Percentiles rank a stretch among this genome's conserved stretches.
Conservation (phyloP, 2,113 vertebrate species). For the Procavia capensis region DNA sequence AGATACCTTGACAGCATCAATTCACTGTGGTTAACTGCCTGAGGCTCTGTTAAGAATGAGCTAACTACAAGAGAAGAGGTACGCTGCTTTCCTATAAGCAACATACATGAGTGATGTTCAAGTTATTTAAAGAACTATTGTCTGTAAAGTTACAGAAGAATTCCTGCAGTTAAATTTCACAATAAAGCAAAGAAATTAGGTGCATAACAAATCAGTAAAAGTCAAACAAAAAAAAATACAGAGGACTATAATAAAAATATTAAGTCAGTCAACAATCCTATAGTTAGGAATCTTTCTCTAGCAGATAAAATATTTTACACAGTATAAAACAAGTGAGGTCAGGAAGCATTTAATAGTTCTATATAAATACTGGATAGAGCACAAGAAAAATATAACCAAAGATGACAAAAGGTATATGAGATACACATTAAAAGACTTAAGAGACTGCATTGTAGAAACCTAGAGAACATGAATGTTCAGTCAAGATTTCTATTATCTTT, state of each 20-base stretch:
- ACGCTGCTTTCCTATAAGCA: background rate
- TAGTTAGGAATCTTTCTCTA: background rate
- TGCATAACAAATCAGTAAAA: background rate
- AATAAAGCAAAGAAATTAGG: conserved; percentile 31
- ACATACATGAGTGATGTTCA: conserved; percentile 19
- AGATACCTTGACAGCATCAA: background rate
- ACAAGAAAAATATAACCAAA: conserved; percentile 17
- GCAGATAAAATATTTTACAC: background rate
- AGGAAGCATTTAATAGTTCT: conserved; percentile 23
- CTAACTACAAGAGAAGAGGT: background rate
- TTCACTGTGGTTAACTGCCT: too few species aligned
- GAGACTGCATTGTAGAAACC: background rate
- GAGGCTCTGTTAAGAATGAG: conserved; percentile 9
- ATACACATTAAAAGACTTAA: conserved; percentile 20
- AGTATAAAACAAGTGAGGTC: background rate
- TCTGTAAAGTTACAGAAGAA: conserved; percentile 3
- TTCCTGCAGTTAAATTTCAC: conserved; percentile 18
- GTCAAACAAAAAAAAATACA: conserved; percentile 47
- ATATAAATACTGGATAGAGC: background rate
- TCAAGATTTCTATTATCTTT: conserved; percentile 1
- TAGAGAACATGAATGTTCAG: background rate
- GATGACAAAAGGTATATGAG: background rate
- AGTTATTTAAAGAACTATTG: background rate
- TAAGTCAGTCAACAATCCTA: conserved; percentile 20
- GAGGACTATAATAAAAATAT: background rate